Evolutionary conservation across 2,797 vertebrate species (phyloP).

Genomic region (Channa striata): DNA sequence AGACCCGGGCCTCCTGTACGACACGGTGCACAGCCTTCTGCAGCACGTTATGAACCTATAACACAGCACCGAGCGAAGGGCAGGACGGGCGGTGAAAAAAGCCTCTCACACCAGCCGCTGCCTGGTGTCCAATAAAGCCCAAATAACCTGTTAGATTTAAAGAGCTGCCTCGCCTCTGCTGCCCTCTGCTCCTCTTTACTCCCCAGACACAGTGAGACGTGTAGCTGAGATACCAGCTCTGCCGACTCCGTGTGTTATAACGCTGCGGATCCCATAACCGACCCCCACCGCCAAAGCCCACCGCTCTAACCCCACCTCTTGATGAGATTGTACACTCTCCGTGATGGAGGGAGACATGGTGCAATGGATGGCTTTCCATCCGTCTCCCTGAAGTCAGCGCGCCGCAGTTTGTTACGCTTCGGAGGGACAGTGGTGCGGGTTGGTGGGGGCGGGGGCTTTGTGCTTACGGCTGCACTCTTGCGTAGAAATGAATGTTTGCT

Average conservation of each 20-base stretch:
- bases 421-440: constrained; percentile 1
- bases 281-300: not conserved
- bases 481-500: not conserved
- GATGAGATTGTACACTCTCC: constrained; percentile 52
- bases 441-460: not conserved
- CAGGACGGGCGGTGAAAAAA: constrained; percentile 33
- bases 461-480: not conserved
- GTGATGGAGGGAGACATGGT: constrained; percentile 56
- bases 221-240: constrained; percentile 34
- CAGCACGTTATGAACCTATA: constrained; percentile 32
- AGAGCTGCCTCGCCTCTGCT: constrained; percentile 37
- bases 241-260: constrained; percentile 35
- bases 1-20: constrained; percentile 34
- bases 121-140: constrained; percentile 59
- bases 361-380: constrained; percentile 49
- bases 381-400: constrained; percentile 30
- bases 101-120: constrained; percentile 46
- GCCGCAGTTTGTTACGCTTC: constrained; percentile 21
- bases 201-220: constrained; percentile 28
- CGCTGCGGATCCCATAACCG: constrained; percentile 16
- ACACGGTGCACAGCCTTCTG: constrained; percentile 1
- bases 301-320: constrained; percentile 5
- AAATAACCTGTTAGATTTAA: constrained; percentile 64
- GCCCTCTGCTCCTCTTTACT: constrained; percentile 54
- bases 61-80: constrained; percentile 16